These are phyloP conservation scores for Drosophila repleta DNA, from an alignment of 1,140 invertebrate species.

Conservation along the genomic window DNA sequence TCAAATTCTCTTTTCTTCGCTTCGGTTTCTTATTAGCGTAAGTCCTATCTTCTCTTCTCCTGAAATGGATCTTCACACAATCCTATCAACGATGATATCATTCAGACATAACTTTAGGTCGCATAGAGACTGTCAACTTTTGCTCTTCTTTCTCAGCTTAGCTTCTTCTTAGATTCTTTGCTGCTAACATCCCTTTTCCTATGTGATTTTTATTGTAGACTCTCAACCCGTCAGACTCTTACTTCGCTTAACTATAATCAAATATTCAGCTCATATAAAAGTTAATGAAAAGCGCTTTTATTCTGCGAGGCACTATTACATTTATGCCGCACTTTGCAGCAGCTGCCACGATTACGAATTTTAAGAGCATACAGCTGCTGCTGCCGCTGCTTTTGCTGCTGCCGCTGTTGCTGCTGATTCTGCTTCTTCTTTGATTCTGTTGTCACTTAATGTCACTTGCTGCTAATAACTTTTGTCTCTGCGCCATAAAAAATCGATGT, in stretches of 20 bases:
- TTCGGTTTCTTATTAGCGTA: too few relatives aligned
- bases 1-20: too few relatives aligned
- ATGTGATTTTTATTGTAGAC: too few relatives aligned
- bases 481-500: constrained; percentile 42
- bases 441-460: constrained; percentile 42
- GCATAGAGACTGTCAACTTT: neutral
- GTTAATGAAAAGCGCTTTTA: constrained; percentile 11
- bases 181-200: too few relatives aligned
- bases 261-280: neutral
- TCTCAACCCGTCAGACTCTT: neutral
- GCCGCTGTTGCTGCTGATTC: neutral
- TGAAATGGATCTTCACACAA: too few relatives aligned
- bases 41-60: too few relatives aligned
- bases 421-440: neutral
- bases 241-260: neutral
- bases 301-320: constrained; percentile 8
- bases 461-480: constrained; percentile 47
- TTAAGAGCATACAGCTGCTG: constrained; percentile 1
- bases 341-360: constrained; percentile 12
- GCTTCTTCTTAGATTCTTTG: neutral
- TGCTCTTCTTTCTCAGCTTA: neutral
- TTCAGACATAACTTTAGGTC: too few relatives aligned
- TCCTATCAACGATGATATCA: too few relatives aligned
- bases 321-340: constrained; percentile 15
- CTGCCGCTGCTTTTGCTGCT: neutral